Base-by-base conservation (phyloP, 2,797 vertebrate genomes). In the Chrysolophus pictus region DNA sequence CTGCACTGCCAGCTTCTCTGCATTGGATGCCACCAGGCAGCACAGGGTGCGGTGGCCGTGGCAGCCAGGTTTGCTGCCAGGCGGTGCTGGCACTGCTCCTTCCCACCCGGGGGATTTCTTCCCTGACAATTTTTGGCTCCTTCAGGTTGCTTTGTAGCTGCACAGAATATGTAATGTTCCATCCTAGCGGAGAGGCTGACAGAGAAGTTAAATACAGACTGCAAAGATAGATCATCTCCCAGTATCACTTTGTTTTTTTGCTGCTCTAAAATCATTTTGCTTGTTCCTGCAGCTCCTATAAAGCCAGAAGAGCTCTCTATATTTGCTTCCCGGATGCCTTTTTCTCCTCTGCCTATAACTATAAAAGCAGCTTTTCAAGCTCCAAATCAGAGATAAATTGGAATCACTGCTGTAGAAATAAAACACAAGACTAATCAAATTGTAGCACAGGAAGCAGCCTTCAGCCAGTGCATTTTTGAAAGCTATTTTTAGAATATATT, bases 401-500 rank as follows among this genome's bases (percentile, higher is more conserved):
- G 74, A 95, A 88, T 85, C 1, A 8, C 58, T 80, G 87, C 88
- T 41, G 92, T 93, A 87, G 87, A 89, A 92, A 87, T 91, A 84
- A 93, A 91, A 68, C 84, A 93, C 87, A 15, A 75, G 88, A 91
- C 83, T 91, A 87, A 95, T 89, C 91, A 85, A 92, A 94, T 28
- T 21, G 86, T 83, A 89, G 76, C 65, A 47, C 84, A 87, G 90
- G 94, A 94, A 89, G 73, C 87, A 80, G 92, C 93, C 95, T 83
- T 87, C 87, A 95, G 92, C 93, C 90, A 91, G 81, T 75, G 93
- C 82, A 56, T 68, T 88, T 93, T 65, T 46, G 87, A 85, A 74
- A 60, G 84, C 47, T 93, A 90, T 95, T 95, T 96, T 96, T 96
- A 91, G 73, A 21, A 23, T 69, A 62, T 88, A 89, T 94, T 95